phyloP scores from a whole-genome alignment of 2,888 invertebrate genomes.

The Sepioteuthis lessoniana region DNA sequence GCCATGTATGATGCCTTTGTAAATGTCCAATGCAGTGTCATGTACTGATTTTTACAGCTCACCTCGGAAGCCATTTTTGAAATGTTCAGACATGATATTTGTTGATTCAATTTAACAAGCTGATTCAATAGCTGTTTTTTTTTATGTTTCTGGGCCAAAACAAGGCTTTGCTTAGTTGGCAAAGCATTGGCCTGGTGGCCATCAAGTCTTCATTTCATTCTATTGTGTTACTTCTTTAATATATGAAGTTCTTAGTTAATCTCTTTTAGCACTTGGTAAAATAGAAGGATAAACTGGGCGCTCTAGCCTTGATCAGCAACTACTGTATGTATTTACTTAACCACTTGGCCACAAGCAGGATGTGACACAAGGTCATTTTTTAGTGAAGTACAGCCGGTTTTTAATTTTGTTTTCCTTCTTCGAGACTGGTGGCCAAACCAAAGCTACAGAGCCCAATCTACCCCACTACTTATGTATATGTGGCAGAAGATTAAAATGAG shows the following conservation, averaged over 20 bases:
- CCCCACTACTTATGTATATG: too few relatives aligned
- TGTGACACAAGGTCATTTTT: too few relatives aligned
- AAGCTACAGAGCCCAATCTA: too few relatives aligned
- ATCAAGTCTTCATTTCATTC: not conserved
- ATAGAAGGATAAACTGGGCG: too few relatives aligned
- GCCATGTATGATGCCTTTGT: slow-evolving; percentile 20
- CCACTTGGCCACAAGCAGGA: too few relatives aligned
- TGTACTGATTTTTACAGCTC: not conserved
- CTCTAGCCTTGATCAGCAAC: too few relatives aligned
- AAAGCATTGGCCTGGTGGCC: not conserved
- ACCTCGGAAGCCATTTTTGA: not conserved
- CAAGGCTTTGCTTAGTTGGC: not conserved
- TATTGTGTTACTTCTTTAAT: not conserved
- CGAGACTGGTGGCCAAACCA: too few relatives aligned
- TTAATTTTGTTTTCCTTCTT: too few relatives aligned
- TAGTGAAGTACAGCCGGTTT: too few relatives aligned
- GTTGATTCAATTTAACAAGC: not conserved
- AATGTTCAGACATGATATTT: slow-evolving; percentile 33
- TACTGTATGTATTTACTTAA: too few relatives aligned
- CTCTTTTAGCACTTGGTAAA: not conserved
- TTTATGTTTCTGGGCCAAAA: not conserved
- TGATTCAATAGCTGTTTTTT: not conserved
- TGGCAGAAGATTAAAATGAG: too few relatives aligned
- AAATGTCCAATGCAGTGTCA: not conserved
- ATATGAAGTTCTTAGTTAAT: not conserved